phyloP scores from a whole-genome alignment of 2,888 invertebrate genomes.

The Thymelicus lineola region DNA sequence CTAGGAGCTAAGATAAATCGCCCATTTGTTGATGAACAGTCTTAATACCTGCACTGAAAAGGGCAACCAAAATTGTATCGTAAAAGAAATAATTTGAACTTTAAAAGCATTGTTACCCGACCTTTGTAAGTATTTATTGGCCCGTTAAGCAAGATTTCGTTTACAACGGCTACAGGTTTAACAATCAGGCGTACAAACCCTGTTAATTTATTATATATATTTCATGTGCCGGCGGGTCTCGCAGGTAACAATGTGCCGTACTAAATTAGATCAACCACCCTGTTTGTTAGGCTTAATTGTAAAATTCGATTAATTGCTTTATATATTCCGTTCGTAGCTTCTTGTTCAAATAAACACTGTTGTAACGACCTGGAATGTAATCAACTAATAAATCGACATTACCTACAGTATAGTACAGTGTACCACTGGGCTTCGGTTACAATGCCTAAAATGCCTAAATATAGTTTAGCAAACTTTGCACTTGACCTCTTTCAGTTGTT shows the following conservation, averaged over 20 bases:
- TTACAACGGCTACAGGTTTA: constrained; percentile 20
- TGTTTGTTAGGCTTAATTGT: constrained; percentile 37
- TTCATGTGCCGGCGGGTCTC: constrained; percentile 19
- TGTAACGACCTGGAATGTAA: constrained; percentile 21
- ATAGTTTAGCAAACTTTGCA: no score
- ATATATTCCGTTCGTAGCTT: constrained; percentile 24
- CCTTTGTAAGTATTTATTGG: constrained; percentile 27
- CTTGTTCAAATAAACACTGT: constrained; percentile 22
- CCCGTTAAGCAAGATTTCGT: constrained; percentile 20
- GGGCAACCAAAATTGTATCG: background rate
- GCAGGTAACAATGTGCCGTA: constrained; percentile 31
- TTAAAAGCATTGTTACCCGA: constrained; percentile 2
- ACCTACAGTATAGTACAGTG: background rate
- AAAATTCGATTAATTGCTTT: constrained; percentile 39
- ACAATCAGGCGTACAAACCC: constrained; percentile 28
- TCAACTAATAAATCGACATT: background rate
- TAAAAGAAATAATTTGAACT: background rate
- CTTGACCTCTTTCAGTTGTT: no score
- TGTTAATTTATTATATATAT: constrained; percentile 32
- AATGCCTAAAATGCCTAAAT: background rate
- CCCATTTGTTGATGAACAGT: background rate
- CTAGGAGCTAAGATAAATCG: background rate
- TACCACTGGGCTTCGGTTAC: background rate
- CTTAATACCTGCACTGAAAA: background rate
- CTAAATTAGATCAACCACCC: constrained; percentile 34